A percentile compares a stretch with the other conserved stretches of the same genome.
phyloP scores from a whole-genome alignment of 2,113 vertebrate genomes.

The Carettochelys insculpta region DNA sequence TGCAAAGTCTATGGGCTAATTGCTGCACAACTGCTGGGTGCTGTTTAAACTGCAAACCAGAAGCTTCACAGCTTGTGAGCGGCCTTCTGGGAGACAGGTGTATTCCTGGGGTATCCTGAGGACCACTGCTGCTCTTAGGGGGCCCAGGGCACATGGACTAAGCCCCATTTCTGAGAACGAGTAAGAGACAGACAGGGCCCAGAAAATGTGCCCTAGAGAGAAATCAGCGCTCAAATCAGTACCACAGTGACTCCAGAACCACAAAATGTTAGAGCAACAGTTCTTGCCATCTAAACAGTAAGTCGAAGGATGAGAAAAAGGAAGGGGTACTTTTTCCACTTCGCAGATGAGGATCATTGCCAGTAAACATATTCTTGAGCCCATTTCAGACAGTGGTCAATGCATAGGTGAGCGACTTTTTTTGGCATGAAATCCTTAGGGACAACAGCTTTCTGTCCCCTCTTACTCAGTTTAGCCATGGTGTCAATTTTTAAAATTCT shows the following conservation, averaged over 20 bases:
- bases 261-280: neutral
- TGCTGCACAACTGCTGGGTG: neutral
- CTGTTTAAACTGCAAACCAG: neutral
- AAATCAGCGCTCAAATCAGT: neutral
- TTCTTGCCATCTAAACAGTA: neutral
- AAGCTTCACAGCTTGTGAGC: neutral
- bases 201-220: neutral
- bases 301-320: constrained; percentile 48
- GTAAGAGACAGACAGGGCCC: neutral
- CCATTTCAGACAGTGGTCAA: neutral
- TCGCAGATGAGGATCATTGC: constrained; percentile 10
- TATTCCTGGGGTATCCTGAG: neutral
- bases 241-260: neutral
- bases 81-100: neutral
- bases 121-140: neutral
- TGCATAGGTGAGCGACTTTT: neutral
- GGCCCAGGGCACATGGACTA: neutral
- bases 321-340: constrained; percentile 47
- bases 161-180: neutral
- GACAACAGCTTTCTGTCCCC: neutral
- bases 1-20: neutral
- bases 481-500: no score
- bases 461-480: neutral
- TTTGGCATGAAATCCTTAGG: neutral
- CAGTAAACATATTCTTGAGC: neutral